Percentiles rank a stretch among this genome's conserved stretches.
Conservation (phyloP, 53 echinoderm and acorn worm genomes). For the Temnopleurus reevesii region DNA sequence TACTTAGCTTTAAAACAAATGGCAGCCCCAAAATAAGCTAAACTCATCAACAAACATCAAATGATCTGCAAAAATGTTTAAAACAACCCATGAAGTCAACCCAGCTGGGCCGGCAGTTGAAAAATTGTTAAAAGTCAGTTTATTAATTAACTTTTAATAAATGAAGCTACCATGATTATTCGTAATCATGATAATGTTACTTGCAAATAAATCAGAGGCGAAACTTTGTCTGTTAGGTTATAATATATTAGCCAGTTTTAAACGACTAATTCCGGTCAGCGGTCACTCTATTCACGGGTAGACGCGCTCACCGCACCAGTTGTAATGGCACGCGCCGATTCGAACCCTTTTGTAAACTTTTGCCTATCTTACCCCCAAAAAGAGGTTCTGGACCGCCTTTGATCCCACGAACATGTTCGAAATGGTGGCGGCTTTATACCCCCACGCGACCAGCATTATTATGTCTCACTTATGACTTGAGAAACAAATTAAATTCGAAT, state of each 20-base stretch:
- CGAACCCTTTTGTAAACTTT: conserved; percentile 16
- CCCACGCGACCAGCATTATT: conserved; percentile 27
- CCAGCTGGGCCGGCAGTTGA: too few relatives aligned
- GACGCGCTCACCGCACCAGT: conserved; percentile 1
- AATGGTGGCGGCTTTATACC: conserved; percentile 7
- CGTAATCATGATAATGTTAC: too few relatives aligned
- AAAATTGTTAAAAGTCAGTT: too few relatives aligned
- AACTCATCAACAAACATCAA: too few relatives aligned
- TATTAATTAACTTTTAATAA: too few relatives aligned
- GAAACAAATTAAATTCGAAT: conserved; percentile 51
- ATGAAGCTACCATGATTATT: too few relatives aligned
- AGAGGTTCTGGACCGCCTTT: conserved; percentile 2
- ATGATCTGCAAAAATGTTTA: too few relatives aligned
- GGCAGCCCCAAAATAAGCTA: too few relatives aligned
- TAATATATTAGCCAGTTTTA: background rate
- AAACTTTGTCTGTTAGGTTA: too few relatives aligned
- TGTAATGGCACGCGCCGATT: conserved; percentile 6
- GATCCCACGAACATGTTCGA: background rate
- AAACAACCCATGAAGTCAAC: too few relatives aligned
- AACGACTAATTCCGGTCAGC: conserved; percentile 26
- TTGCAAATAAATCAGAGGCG: too few relatives aligned
- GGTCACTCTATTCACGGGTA: background rate
- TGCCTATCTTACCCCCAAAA: background rate
- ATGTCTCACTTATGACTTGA: background rate
- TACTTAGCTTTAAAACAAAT: too few relatives aligned